Evolutionary conservation across 2,888 invertebrate species (phyloP).

Genomic region (Belgica antarctica): DNA sequence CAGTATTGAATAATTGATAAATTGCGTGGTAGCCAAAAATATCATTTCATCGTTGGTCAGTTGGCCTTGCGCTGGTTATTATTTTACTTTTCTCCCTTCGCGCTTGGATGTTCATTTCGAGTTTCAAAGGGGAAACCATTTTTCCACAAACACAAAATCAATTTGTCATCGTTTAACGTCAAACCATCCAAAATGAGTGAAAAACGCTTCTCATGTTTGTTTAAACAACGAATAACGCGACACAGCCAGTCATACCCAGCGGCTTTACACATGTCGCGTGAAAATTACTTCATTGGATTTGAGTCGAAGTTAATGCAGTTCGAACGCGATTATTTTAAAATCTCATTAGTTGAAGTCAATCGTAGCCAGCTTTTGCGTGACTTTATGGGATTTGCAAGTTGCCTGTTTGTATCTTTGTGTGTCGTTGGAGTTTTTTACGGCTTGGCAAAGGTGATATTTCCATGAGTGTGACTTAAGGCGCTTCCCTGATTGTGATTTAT

Average conservation of each 20-base stretch:
- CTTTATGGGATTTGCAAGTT: too few relatives aligned
- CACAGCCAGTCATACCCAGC: conserved; percentile 7
- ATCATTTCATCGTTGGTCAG: conserved; percentile 30
- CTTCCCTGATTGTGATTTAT: too few relatives aligned
- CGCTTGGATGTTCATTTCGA: too few relatives aligned
- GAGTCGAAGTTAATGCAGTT: too few relatives aligned
- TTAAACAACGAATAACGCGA: conserved; percentile 20
- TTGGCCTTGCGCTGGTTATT: conserved; percentile 27
- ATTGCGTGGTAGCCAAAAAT: conserved; percentile 33
- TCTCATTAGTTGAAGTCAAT: too few relatives aligned
- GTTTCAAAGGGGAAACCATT: not conserved
- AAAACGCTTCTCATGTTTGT: not conserved
- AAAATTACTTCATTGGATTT: too few relatives aligned
- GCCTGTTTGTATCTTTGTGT: too few relatives aligned
- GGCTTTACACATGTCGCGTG: not conserved
- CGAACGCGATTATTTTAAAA: too few relatives aligned
- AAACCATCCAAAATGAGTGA: not conserved
- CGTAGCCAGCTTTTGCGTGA: too few relatives aligned
- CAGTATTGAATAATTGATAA: conserved; percentile 34
- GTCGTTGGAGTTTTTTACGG: too few relatives aligned
- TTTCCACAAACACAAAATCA: conserved; percentile 34
- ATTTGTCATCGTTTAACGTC: conserved; percentile 42
- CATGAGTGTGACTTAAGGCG: too few relatives aligned
- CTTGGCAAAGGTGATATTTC: too few relatives aligned
- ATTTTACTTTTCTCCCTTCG: conserved; percentile 7